Evolutionary conservation across 1,140 invertebrate genomes (phyloP).

Genomic region (Dolichoris vasculosae): DNA sequence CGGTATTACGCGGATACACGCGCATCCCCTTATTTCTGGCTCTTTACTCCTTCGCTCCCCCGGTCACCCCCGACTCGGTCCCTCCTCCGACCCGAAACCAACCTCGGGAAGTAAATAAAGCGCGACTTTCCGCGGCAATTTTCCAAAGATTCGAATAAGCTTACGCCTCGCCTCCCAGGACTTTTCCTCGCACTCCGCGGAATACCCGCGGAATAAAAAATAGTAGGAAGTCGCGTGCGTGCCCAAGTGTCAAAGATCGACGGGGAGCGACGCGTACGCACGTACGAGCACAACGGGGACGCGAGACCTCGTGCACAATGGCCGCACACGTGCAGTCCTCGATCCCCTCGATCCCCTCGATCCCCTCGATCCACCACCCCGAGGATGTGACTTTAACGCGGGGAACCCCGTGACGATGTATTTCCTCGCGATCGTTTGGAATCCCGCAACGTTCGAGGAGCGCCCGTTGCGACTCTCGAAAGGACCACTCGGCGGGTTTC

Average conservation of each 20-base stretch:
- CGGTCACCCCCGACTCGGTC: too few relatives aligned
- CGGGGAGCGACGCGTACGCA: constrained; percentile 63
- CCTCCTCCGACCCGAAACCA: not conserved
- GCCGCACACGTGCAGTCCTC: constrained; percentile 57
- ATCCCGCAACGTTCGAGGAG: not conserved
- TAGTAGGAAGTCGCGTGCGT: constrained; percentile 61
- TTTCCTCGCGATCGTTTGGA: not conserved
- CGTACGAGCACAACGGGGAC: constrained; percentile 40
- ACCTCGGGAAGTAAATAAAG: not conserved
- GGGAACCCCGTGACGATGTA: not conserved
- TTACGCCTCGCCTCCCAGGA: too few relatives aligned
- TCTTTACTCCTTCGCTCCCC: not conserved
- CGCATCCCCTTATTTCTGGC: not conserved
- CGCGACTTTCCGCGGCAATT: not conserved
- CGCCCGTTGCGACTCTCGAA: not conserved
- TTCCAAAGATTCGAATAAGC: not conserved
- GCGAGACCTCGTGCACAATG: constrained; percentile 56
- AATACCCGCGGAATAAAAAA: not conserved
- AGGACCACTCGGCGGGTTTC: not conserved
- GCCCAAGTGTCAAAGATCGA: constrained; percentile 68
- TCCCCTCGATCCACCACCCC: not conserved
- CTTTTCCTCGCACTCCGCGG: not conserved
- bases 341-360: too few relatives aligned
- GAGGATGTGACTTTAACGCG: constrained; percentile 55
- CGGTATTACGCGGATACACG: not conserved